Evolutionary conservation across 2,888 invertebrate species (phyloP).

Genomic region (Euproctis similis): DNA sequence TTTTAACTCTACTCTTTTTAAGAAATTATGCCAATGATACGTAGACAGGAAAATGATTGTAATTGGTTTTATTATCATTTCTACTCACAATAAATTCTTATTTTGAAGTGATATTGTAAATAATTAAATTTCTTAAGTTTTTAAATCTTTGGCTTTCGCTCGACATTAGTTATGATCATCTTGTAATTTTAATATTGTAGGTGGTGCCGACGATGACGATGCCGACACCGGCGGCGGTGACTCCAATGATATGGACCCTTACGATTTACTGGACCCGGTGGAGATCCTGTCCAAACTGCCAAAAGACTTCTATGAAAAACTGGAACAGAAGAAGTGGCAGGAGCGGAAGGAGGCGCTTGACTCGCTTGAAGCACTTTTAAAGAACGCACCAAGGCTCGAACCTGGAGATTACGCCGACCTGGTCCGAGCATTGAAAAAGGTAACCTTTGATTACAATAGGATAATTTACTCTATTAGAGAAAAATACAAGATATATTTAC

Average conservation of each 20-base stretch:
- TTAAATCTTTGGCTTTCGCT: too few species aligned
- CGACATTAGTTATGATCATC: too few species aligned
- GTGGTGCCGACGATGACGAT: conserved; percentile 64
- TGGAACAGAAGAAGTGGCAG: conserved; percentile 97
- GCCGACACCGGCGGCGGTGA: conserved; percentile 78
- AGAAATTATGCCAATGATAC: too few species aligned
- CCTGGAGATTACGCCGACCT: conserved; percentile 94
- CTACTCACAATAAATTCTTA: too few species aligned
- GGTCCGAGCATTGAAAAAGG: conserved; percentile 90
- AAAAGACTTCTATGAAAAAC: conserved; percentile 95
- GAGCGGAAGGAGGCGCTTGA: conserved; percentile 96
- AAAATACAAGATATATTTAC: too few species aligned
- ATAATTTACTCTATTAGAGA: too few species aligned
- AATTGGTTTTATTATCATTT: too few species aligned
- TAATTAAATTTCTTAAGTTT: too few species aligned
- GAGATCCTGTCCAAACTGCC: conserved; percentile 95
- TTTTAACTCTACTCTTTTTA: too few species aligned
- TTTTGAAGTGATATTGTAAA: too few species aligned
- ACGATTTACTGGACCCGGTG: conserved; percentile 92
- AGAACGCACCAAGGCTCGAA: conserved; percentile 89
- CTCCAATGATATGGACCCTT: conserved; percentile 87
- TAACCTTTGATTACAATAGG: too few species aligned
- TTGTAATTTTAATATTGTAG: conserved; percentile 26
- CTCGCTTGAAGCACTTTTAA: conserved; percentile 83
- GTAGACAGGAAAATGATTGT: too few species aligned